Conservation (phyloP, 2,888 invertebrate genomes). For the Epirrita christyi region DNA sequence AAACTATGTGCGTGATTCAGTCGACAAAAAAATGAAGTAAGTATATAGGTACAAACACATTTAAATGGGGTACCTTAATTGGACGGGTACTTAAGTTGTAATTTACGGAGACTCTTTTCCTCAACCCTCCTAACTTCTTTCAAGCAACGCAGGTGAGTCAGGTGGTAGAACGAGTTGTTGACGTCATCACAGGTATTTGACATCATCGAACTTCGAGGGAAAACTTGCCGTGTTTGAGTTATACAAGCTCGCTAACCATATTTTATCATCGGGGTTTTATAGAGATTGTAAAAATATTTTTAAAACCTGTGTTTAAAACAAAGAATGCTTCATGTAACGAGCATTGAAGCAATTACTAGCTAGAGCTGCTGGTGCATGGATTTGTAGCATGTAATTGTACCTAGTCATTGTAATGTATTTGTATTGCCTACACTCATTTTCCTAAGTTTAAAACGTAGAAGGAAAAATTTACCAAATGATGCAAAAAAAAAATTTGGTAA, state of each 20-base stretch:
- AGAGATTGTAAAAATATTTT: conserved; percentile 16
- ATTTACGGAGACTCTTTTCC: too few species aligned
- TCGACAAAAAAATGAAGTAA: too few species aligned
- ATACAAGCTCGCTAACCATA: conserved; percentile 18
- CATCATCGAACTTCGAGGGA: conserved; percentile 9
- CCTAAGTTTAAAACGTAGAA: conserved; percentile 8
- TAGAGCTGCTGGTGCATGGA: conserved; percentile 22
- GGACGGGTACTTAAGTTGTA: too few species aligned
- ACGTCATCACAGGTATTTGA: too few species aligned
- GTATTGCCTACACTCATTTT: conserved; percentile 10
- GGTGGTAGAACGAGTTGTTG: conserved; percentile 8
- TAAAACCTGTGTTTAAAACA: too few species aligned
- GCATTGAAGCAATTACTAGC: conserved; percentile 22
- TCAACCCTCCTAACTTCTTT: not conserved
- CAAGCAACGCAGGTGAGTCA: not conserved
- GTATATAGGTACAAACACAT: too few species aligned
- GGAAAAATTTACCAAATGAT: not conserved
- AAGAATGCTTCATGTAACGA: conserved; percentile 19
- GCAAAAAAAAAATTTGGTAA: not conserved
- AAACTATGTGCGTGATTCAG: too few species aligned
- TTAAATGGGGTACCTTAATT: too few species aligned
- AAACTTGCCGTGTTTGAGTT: conserved; percentile 3
- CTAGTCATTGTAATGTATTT: conserved; percentile 17
- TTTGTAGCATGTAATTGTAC: conserved; percentile 30
- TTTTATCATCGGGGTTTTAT: conserved; percentile 9